A percentile compares a stretch with the other conserved stretches of the same genome.
These are phyloP conservation scores for Scomber scombrus DNA, from an alignment of 2,113 vertebrate species.

Conservation along the genomic window DNA sequence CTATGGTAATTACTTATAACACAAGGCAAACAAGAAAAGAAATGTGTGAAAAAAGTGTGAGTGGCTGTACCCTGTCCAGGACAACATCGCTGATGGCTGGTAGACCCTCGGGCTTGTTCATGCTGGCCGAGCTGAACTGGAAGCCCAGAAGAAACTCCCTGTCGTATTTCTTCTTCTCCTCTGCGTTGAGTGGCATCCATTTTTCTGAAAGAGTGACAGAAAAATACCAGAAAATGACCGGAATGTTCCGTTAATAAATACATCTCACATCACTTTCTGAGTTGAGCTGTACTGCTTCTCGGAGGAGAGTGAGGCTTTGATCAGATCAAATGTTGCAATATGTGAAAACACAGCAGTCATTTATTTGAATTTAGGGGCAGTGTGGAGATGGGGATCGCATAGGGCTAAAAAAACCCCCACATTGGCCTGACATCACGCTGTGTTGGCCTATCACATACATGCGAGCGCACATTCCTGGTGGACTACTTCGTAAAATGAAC, in stretches of 20 bases:
- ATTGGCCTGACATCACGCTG: too few relatives aligned
- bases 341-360: too few relatives aligned
- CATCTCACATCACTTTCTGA: too few relatives aligned
- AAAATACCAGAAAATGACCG: neutral
- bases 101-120: slow-evolving; percentile 96
- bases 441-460: too few relatives aligned
- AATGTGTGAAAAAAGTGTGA: neutral
- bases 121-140: slow-evolving; percentile 95
- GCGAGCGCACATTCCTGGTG: too few relatives aligned
- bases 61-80: slow-evolving; percentile 91
- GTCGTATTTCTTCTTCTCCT: slow-evolving; percentile 97
- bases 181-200: slow-evolving; percentile 94
- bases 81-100: slow-evolving; percentile 98
- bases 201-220: slow-evolving; percentile 87
- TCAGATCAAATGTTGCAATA: too few relatives aligned
- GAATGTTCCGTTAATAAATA: neutral
- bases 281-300: neutral
- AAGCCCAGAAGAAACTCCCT: slow-evolving; percentile 94
- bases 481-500: too few relatives aligned
- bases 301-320: neutral
- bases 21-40: neutral
- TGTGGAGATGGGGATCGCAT: too few relatives aligned
- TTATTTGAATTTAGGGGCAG: too few relatives aligned
- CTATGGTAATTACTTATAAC: neutral
- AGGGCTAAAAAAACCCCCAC: too few relatives aligned